A percentile compares a stretch with the other conserved stretches of the same genome.
These are phyloP conservation scores for Eclectus roratus DNA, from an alignment of 2,113 vertebrate genomes.

Conservation along the genomic window DNA sequence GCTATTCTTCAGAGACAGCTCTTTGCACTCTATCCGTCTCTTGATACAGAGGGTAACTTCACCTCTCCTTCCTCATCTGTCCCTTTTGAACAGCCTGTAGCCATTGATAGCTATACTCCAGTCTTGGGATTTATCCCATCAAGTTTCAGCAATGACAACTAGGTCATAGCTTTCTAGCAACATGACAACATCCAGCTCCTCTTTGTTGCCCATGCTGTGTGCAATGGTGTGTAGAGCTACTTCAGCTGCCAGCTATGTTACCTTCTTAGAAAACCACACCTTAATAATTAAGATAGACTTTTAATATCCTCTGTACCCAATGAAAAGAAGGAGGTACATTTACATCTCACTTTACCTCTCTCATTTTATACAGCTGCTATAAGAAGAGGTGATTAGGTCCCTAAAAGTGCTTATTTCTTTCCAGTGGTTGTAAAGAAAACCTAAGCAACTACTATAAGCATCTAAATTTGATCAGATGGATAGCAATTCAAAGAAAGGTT, in stretches of 20 bases:
- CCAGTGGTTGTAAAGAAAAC: not conserved
- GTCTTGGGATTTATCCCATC: not conserved
- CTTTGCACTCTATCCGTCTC: not conserved
- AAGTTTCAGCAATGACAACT: not conserved
- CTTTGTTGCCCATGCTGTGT: not conserved
- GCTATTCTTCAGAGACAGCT: not conserved
- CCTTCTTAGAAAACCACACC: not conserved
- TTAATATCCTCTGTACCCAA: not conserved
- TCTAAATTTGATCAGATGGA: not conserved
- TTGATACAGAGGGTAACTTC: not conserved
- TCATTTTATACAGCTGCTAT: not conserved
- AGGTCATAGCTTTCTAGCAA: not conserved
- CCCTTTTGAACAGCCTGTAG: not conserved
- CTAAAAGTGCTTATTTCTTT: not conserved
- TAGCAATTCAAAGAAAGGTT: not conserved
- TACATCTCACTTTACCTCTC: not conserved
- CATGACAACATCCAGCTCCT: not conserved
- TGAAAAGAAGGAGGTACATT: not conserved
- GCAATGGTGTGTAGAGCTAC: not conserved
- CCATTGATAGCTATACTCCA: not conserved
- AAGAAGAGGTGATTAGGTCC: not conserved
- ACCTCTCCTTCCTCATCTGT: not conserved
- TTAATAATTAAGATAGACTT: not conserved
- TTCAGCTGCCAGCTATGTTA: not conserved
- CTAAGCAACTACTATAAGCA: not conserved